Evolutionary conservation across 2,797 vertebrate species (phyloP).

Genomic region (Gephyroberyx darwinii): DNA sequence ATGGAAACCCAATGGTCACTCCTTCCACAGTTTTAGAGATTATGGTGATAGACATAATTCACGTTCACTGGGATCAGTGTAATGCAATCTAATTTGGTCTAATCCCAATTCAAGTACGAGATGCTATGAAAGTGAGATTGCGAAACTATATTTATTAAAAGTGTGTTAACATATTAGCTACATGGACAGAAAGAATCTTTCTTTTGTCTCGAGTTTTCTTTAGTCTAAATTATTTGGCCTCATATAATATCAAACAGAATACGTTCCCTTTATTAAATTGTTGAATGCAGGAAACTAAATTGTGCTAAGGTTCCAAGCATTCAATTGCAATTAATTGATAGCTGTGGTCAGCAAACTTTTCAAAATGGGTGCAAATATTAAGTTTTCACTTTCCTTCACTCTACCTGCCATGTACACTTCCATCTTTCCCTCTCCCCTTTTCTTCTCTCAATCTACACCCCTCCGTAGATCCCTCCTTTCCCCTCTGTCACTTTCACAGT

Average conservation of each 20-base stretch:
- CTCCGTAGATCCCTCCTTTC: slow-evolving; percentile 63
- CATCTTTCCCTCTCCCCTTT: slow-evolving; percentile 45
- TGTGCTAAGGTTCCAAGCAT: neutral
- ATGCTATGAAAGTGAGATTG: neutral
- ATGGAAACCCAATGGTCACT: slow-evolving; percentile 79
- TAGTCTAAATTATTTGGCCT: neutral
- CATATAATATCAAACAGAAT: neutral
- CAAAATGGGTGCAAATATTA: slow-evolving; percentile 21
- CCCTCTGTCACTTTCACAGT: slow-evolving; percentile 83
- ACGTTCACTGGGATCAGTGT: slow-evolving; percentile 60
- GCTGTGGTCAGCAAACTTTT: neutral
- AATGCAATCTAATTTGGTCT: slow-evolving; percentile 66
- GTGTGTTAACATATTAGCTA: neutral
- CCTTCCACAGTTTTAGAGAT: slow-evolving; percentile 70
- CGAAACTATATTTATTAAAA: slow-evolving; percentile 13
- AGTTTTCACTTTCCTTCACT: slow-evolving; percentile 33
- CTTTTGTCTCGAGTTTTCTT: no score
- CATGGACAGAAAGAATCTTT: neutral
- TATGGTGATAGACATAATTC: slow-evolving; percentile 54
- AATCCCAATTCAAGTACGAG: slow-evolving; percentile 50
- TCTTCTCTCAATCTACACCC: slow-evolving; percentile 36
- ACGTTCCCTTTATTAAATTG: neutral
- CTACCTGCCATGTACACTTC: slow-evolving; percentile 68
- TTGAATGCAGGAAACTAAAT: neutral
- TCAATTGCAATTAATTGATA: neutral